These are phyloP conservation scores for Atlantisia rogersi DNA, from an alignment of 2,113 vertebrate genomes.

Conservation along the genomic window DNA sequence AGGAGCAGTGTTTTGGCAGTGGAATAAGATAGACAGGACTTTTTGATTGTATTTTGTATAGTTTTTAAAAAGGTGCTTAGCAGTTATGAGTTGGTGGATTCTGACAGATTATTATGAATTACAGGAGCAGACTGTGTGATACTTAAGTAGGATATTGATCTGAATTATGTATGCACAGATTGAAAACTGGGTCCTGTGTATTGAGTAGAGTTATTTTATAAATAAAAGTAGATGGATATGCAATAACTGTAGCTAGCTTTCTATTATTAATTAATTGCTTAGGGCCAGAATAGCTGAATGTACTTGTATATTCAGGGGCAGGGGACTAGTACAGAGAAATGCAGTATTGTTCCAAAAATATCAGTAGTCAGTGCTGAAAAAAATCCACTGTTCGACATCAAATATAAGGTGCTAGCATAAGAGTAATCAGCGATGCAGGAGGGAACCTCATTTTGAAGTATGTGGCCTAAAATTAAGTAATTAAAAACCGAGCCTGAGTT, in stretches of 20 bases:
- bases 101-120: not conserved
- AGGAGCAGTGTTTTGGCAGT: not conserved
- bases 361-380: not conserved
- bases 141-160: not conserved
- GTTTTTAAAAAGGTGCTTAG: not conserved
- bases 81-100: not conserved
- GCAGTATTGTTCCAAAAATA: not conserved
- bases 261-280: constrained; percentile 26
- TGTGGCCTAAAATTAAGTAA: constrained; percentile 30
- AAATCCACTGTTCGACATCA: not conserved
- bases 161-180: not conserved
- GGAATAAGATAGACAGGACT: not conserved
- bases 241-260: not conserved
- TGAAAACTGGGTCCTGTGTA: not conserved
- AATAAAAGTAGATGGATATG: not conserved
- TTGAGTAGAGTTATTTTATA: not conserved
- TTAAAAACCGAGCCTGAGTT: constrained; percentile 8
- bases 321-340: not conserved
- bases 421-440: constrained; percentile 14
- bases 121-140: accelerated
- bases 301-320: not conserved
- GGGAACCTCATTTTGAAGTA: constrained; percentile 14
- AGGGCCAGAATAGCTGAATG: not conserved
- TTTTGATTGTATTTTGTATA: not conserved
- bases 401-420: not conserved